These are phyloP conservation scores for Tryphoninae sp. DNA, from an alignment of 2,888 invertebrate genomes.

Conservation along the genomic window DNA sequence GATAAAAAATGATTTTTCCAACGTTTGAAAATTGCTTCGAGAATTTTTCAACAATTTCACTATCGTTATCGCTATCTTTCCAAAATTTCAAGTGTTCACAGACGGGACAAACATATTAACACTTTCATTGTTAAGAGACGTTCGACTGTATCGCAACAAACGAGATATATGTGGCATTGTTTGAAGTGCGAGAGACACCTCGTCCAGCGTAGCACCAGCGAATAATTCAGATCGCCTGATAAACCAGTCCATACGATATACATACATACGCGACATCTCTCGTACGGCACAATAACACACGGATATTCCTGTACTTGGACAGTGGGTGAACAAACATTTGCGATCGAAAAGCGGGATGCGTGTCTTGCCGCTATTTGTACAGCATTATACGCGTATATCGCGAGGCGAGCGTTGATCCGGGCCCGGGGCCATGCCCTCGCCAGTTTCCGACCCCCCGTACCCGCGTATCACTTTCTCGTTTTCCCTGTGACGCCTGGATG, in stretches of 20 bases:
- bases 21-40: no score
- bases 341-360: conserved; percentile 48
- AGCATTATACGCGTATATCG: conserved; percentile 41
- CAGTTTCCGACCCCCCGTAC: conserved; percentile 21
- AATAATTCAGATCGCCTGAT: conserved; percentile 20
- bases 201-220: conserved; percentile 31
- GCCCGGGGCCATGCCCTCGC: background rate
- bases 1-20: no score
- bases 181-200: conserved; percentile 23
- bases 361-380: conserved; percentile 55
- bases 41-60: no score
- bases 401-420: conserved; percentile 14
- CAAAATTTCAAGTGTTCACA: background rate
- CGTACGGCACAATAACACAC: conserved; percentile 8
- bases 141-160: background rate
- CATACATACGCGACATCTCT: background rate
- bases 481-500: conserved; percentile 8
- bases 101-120: no score
- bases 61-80: background rate
- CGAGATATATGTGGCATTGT: conserved; percentile 28
- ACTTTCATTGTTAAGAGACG: background rate
- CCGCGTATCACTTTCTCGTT: conserved; percentile 37
- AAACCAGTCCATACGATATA: conserved; percentile 17
- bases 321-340: conserved; percentile 56
- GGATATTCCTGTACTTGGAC: conserved; percentile 15